Evolutionary conservation across 2,113 vertebrate genomes (phyloP), one percentile per base, ranked within the genome.

Genomic region (Peromyscus polionotus): DNA sequence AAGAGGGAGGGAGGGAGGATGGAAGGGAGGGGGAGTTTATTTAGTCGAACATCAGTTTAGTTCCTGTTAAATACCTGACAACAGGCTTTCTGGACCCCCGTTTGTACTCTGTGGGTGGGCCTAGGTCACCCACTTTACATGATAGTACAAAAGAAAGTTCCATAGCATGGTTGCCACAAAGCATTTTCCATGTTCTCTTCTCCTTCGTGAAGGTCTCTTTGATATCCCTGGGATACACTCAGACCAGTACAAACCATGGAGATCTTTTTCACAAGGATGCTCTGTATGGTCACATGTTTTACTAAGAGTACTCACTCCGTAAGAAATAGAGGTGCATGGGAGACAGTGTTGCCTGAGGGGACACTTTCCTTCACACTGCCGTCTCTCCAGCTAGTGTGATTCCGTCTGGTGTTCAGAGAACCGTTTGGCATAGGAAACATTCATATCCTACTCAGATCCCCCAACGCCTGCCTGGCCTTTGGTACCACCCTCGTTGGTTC

Each of bases 361-460:
- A 76, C 57, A n/a, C 4, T 90, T 93, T 95, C 17, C 61, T 91
- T 73, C 51, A 68, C 26, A n/a, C 22, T 79, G 19, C 22, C 84
- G 14, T 84, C 61, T 89, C 54, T 94, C 63, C 26, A 96, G 81
- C 72, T 68, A 75, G 61, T 45, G 28, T 42, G n/a, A 72, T 72
- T 79, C 91, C 65, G 20, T 33, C 65, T 95, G 19, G 5, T 42
- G 28, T 81, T 36, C 39, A 86, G 59, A 94, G 75, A 57, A 26
- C 77, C 83, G 57, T 31, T 91, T 88, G 72, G 51, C n/a, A 57
- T 33, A 54, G n/a, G 45, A 87, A 93, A 51, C 77, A 11, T 59
- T 94, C 42, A 72, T 39, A 59, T 94, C 48, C 16, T 80, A 26
- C 39, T n/a, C 83, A 68, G 91, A 87, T 91, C 31, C 59, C 88